Base-by-base conservation (phyloP, 2,797 vertebrate species). In the Lophotriccus pileatus region DNA sequence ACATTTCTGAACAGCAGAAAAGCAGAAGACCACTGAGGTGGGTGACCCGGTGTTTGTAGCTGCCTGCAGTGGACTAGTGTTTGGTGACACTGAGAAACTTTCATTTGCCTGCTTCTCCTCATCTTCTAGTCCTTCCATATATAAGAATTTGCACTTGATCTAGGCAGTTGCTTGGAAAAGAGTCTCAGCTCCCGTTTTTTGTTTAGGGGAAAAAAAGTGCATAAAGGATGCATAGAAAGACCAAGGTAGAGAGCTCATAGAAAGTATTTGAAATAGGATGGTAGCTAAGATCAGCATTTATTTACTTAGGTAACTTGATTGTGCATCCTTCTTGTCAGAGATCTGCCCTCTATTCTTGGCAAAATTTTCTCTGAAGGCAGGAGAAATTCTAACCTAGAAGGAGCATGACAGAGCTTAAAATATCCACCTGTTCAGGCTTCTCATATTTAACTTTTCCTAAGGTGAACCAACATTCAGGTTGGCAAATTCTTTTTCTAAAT, bases 131-230 rank as follows among this genome's bases (percentile, higher is more conserved):
- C 36, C 25, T 52, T 14, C n/a, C 18, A 1, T 14, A 25, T 47
- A 9, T 19, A 28, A 46, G 15, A 81, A 39, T 46, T 78, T 80
- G 25, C 9, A 34, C 21, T 77, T 64, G 16, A 41, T 63, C 47
- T 78, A 86, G 1, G 1, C 41, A 14, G 12, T 59, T 77, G 13
- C 27, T 70, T 52, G 32, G 41, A 39, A 92, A 90, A 59, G 14
- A 20, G 3, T 27, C 16, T 16, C 47, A 36, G n/a, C 17, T 43
- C 6, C 10, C 13, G 0, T 19, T 63, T 78, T 58, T 66, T 30
- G 3, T 15, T 49, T 46, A 43, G 37, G 5, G 3, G 5, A 4
- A 21, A 8, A 44, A 9, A 30, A 14, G 34, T 19, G 0, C 6
- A 32, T 24, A 34, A 84, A 78, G 5, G 15, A 39, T 20, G 15